Percentiles rank a stretch among this genome's conserved stretches.
These are phyloP conservation scores for Simalia tracyae DNA, from an alignment of 2,797 vertebrate genomes.

Conservation along the genomic window DNA sequence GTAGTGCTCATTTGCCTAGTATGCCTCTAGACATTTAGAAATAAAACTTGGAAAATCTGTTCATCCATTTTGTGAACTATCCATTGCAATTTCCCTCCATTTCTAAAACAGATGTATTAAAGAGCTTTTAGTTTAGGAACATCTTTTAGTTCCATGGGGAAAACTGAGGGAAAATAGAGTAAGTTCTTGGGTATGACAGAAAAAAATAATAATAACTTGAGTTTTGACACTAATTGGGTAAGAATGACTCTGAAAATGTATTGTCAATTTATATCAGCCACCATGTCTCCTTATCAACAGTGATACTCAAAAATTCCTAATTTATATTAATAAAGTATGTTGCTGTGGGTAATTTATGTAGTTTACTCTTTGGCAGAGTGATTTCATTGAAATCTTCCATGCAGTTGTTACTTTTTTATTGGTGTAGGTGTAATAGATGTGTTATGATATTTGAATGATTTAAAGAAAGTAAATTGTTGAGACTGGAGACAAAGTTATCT, in stretches of 20 bases:
- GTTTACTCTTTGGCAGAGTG: conserved; percentile 18
- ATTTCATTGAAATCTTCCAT: conserved; percentile 30
- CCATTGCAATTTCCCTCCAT: neutral
- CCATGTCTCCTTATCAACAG: neutral
- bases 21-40: neutral
- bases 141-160: neutral
- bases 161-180: neutral
- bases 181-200: neutral
- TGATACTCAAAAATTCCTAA: neutral
- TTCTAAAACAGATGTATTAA: neutral
- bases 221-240: conserved; percentile 14
- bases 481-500: neutral
- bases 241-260: neutral
- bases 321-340: conserved; percentile 17
- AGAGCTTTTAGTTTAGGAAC: too few species aligned
- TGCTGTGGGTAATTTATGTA: conserved; percentile 29
- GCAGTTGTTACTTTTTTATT: conserved; percentile 23
- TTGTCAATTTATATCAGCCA: neutral
- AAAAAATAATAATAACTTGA: neutral
- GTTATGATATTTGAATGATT: conserved; percentile 48
- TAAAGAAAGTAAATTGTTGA: conserved; percentile 27
- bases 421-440: conserved; percentile 25
- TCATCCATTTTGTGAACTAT: neutral
- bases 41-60: neutral
- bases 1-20: neutral